A percentile compares a stretch with the other conserved stretches of the same genome.
These are phyloP conservation scores for Pygoscelis antarcticus DNA, from an alignment of 2,113 vertebrate genomes.

Conservation along the genomic window DNA sequence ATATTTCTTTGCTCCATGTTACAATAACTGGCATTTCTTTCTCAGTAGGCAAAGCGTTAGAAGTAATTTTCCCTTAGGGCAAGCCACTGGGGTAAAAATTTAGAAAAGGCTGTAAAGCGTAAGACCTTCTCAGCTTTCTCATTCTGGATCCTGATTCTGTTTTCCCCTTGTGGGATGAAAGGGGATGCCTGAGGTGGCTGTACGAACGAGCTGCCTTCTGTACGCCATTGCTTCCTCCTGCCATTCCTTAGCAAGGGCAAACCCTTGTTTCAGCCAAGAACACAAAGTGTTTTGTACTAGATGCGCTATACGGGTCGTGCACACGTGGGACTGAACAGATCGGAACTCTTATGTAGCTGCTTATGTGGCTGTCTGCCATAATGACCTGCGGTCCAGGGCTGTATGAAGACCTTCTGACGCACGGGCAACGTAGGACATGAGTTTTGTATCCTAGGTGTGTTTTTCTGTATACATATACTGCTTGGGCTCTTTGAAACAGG, in stretches of 20 bases:
- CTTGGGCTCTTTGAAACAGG: not conserved
- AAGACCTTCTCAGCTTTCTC: not conserved
- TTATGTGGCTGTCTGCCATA: not conserved
- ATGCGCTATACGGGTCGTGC: rapidly evolving
- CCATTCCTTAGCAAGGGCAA: not conserved
- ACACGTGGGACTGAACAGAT: not conserved
- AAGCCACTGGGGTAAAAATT: not conserved
- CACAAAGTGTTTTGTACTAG: not conserved
- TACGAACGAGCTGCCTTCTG: not conserved
- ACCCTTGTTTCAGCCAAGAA: not conserved
- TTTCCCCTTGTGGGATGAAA: not conserved
- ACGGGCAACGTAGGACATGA: rapidly evolving
- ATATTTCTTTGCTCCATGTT: not conserved
- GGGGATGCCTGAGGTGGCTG: not conserved
- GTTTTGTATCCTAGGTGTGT: not conserved
- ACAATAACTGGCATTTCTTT: not conserved
- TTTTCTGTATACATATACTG: not conserved
- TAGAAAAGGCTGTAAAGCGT: not conserved
- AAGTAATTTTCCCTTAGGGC: not conserved
- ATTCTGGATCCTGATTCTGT: not conserved
- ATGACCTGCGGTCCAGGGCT: not conserved
- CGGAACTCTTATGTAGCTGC: not conserved
- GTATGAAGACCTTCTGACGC: too few species aligned
- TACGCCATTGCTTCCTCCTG: not conserved
- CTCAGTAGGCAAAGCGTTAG: not conserved